Evolutionary conservation across 2,797 vertebrate genomes (phyloP).

Genomic region (Scolopax rusticola): DNA sequence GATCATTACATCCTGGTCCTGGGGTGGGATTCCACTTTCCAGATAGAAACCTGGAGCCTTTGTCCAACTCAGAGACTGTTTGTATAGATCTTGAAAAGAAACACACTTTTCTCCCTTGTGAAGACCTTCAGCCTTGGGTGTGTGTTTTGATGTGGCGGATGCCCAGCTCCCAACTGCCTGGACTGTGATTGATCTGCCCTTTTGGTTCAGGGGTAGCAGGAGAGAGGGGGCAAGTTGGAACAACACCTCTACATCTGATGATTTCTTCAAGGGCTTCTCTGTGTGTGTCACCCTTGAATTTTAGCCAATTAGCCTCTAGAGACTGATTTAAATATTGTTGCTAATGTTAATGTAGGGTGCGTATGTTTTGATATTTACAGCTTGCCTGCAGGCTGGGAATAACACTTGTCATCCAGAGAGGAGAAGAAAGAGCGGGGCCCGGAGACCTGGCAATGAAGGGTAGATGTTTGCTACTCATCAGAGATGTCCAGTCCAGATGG

Average conservation of each 20-base stretch:
- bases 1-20: background rate
- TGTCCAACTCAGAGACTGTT: background rate
- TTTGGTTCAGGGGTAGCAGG: background rate
- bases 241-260: background rate
- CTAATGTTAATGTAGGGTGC: background rate
- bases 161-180: background rate
- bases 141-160: background rate
- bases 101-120: rapidly evolving
- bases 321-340: slow-evolving; percentile 16
- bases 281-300: slow-evolving; percentile 44
- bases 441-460: background rate
- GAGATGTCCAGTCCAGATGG: background rate
- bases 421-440: background rate
- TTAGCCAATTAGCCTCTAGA: slow-evolving; percentile 30
- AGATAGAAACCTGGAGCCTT: background rate
- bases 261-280: slow-evolving; percentile 25
- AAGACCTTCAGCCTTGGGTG: background rate
- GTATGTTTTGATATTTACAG: background rate
- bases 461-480: background rate
- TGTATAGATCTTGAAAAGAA: background rate
- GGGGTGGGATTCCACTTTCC: background rate
- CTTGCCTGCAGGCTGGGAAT: background rate
- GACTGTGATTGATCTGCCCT: background rate
- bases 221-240: background rate
- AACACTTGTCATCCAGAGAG: background rate